Conservation (phyloP, 1,140 invertebrate species). For the Wasmannia auropunctata region DNA sequence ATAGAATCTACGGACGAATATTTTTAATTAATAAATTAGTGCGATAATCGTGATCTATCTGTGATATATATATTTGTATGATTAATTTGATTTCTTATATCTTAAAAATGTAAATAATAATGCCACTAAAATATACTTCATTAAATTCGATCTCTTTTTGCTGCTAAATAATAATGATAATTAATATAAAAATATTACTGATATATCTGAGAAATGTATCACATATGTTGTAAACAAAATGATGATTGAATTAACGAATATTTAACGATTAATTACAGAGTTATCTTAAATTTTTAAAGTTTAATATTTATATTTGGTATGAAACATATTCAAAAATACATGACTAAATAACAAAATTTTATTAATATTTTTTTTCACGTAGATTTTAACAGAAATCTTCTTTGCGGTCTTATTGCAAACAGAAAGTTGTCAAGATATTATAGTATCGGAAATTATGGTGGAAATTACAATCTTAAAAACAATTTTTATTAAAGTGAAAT, state of each 20-base stretch:
- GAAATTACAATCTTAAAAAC: background rate
- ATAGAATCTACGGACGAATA: background rate
- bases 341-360: background rate
- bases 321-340: background rate
- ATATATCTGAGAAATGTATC: background rate
- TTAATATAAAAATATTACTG: background rate
- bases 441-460: background rate
- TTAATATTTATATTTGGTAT: background rate
- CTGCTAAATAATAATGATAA: background rate
- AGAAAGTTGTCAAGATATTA: background rate
- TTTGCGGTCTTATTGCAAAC: background rate
- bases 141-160: background rate
- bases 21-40: background rate
- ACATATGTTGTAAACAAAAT: background rate
- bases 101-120: background rate
- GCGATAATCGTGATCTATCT: background rate
- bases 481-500: background rate
- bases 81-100: background rate
- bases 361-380: background rate
- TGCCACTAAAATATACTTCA: background rate
- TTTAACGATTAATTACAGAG: background rate
- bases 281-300: background rate
- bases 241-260: background rate
- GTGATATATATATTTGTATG: background rate
- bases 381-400: background rate